These are phyloP conservation scores for Lynx canadensis DNA, from an alignment of 2,113 vertebrate species.

Conservation along the genomic window DNA sequence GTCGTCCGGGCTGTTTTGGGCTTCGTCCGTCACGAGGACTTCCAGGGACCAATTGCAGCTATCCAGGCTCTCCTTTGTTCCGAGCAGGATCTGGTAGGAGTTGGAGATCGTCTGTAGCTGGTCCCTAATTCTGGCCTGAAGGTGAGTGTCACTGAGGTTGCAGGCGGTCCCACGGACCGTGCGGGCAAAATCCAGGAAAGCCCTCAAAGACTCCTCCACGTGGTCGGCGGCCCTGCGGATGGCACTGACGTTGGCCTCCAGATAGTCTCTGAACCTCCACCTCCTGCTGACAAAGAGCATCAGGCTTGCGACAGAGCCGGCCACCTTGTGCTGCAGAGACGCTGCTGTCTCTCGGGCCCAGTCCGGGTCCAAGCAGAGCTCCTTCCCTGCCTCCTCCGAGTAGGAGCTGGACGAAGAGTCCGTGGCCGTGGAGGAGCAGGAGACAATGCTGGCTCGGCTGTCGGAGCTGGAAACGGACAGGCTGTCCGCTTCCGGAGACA, in stretches of 20 bases:
- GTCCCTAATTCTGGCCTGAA: conserved; percentile 90
- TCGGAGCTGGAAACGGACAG: conserved; percentile 75
- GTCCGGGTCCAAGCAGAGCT: conserved; percentile 87
- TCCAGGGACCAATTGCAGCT: conserved; percentile 88
- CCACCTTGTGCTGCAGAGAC: conserved; percentile 89
- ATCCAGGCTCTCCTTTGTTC: conserved; percentile 88
- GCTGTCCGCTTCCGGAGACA: conserved; percentile 58
- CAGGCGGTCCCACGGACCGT: conserved; percentile 85
- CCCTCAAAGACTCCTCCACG: conserved; percentile 85
- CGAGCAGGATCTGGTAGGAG: conserved; percentile 91
- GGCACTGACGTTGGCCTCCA: conserved; percentile 89
- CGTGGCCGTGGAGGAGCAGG: conserved; percentile 82
- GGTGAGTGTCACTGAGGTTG: conserved; percentile 86
- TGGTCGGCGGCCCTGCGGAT: conserved; percentile 88
- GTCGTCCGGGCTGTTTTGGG: conserved; percentile 88
- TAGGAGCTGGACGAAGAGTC: conserved; percentile 82
- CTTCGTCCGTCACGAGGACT: conserved; percentile 86
- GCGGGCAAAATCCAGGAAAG: conserved; percentile 91
- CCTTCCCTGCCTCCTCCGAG: conserved; percentile 83
- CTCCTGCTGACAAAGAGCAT: conserved; percentile 95
- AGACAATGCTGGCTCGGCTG: conserved; percentile 87
- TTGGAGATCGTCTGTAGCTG: conserved; percentile 90
- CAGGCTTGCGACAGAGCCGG: conserved; percentile 86
- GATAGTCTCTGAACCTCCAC: conserved; percentile 91
- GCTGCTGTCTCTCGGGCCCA: conserved; percentile 86